Conservation (phyloP, 1,140 invertebrate genomes). For the Bombus turneri region DNA sequence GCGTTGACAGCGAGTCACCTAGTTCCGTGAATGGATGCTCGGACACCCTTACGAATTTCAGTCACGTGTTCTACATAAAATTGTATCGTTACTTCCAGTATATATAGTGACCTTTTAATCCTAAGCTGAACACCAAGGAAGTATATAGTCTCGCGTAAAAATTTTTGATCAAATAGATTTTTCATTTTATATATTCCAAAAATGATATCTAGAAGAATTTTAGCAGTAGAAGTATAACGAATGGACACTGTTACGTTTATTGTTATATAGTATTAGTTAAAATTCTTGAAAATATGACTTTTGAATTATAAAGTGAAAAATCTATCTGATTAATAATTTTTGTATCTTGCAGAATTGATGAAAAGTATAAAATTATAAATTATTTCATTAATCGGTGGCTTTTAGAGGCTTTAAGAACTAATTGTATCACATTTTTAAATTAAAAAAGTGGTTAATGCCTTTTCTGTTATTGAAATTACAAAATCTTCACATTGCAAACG, state of each 20-base stretch:
- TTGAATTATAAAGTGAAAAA: too few relatives aligned
- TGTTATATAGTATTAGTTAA: background rate
- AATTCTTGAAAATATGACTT: too few relatives aligned
- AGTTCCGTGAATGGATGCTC: background rate
- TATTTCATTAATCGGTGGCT: background rate
- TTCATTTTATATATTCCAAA: background rate
- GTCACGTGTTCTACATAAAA: conserved; percentile 25
- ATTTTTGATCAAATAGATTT: background rate
- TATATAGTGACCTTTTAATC: background rate
- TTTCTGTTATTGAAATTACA: too few relatives aligned
- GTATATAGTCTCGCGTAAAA: background rate
- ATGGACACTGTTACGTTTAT: background rate
- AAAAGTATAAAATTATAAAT: background rate
- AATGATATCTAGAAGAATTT: background rate
- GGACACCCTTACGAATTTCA: background rate
- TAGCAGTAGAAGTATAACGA: background rate
- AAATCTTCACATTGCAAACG: too few relatives aligned
- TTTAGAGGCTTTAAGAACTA: background rate
- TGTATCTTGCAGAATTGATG: background rate
- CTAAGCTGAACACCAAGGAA: background rate
- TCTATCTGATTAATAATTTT: too few relatives aligned
- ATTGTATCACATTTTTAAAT: too few relatives aligned
- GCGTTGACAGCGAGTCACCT: conserved; percentile 27
- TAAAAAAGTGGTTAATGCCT: too few relatives aligned
- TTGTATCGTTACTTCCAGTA: background rate